A percentile compares a stretch with the other conserved stretches of the same genome.
Evolutionary conservation across 2,888 invertebrate genomes (phyloP).

Genomic region (Sarcophaga carnaria): DNA sequence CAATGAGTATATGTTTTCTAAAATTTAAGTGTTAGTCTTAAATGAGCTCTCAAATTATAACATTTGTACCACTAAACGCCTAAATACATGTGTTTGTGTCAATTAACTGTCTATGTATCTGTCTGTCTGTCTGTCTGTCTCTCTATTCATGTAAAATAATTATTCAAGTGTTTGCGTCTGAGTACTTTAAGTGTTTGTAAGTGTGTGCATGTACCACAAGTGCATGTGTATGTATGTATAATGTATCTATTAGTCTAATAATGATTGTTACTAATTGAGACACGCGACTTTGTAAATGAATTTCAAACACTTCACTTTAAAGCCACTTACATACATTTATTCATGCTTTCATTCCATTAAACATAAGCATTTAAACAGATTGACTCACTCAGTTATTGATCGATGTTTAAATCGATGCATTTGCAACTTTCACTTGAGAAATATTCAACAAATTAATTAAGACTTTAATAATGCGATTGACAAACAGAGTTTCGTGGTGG

Average conservation of each 20-base stretch:
- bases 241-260: conserved; percentile 55
- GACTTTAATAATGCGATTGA: background rate
- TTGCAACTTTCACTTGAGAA: background rate
- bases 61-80: background rate
- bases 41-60: background rate
- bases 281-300: conserved; percentile 60
- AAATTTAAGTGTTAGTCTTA: background rate
- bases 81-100: conserved; percentile 6
- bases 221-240: conserved; percentile 26
- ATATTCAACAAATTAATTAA: background rate
- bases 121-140: background rate
- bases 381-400: background rate
- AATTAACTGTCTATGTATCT: conserved; percentile 29
- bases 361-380: background rate
- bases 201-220: conserved; percentile 39
- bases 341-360: background rate
- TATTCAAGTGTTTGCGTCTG: conserved; percentile 18
- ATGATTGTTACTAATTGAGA: conserved; percentile 63
- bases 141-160: background rate
- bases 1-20: background rate
- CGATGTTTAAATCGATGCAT: background rate
- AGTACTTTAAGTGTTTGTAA: conserved; percentile 18
- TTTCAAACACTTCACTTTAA: conserved; percentile 30
- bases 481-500: too few species aligned
- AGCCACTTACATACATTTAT: conserved; percentile 13